Conservation (phyloP, 2,797 vertebrate genomes). For the Leuciscus waleckii region DNA sequence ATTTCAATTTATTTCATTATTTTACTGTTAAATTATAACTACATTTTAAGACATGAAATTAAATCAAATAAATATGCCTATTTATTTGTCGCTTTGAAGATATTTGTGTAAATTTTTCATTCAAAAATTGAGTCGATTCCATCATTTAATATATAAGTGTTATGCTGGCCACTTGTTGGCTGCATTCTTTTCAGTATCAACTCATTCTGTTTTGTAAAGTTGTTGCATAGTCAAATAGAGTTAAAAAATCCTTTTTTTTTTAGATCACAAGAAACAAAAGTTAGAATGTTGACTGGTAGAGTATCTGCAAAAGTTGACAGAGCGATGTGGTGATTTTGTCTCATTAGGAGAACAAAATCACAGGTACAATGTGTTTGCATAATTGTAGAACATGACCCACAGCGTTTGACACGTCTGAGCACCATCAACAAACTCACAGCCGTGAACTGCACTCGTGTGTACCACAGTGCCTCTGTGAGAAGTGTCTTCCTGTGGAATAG, state of each 20-base stretch:
- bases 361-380: background rate
- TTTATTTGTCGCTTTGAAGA: background rate
- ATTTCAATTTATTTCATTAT: background rate
- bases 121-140: background rate
- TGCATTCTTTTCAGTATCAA: background rate
- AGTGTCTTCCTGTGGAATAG: constrained; percentile 50
- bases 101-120: background rate
- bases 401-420: background rate
- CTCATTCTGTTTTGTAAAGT: background rate
- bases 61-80: background rate
- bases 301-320: background rate
- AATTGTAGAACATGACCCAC: background rate
- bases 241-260: background rate
- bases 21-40: background rate
- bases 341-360: background rate
- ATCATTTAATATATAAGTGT: background rate
- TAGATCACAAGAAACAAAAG: background rate
- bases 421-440: background rate
- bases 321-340: background rate
- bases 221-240: background rate
- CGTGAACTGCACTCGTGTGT: constrained; percentile 26
- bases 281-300: background rate
- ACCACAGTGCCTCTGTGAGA: constrained; percentile 41
- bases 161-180: background rate
- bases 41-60: background rate